Conservation (phyloP, 2,113 vertebrate species). For the Stomatorhinus ivindoensis region DNA sequence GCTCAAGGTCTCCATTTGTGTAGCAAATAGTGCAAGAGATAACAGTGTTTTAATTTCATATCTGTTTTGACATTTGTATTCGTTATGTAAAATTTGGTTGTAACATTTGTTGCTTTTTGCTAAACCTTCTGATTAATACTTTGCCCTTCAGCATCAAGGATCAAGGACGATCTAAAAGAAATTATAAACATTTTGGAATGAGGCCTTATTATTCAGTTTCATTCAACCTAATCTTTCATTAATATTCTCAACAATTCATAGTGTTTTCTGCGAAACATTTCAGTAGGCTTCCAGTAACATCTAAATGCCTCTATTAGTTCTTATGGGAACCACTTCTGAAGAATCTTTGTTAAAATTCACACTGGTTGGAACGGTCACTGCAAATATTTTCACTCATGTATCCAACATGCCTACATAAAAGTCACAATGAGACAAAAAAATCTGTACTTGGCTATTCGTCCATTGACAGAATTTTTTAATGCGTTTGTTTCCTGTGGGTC, state of each 20-base stretch:
- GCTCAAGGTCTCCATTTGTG: not conserved
- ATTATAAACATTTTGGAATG: not conserved
- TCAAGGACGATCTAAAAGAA: not conserved
- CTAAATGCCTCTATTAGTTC: not conserved
- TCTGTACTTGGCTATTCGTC: not conserved
- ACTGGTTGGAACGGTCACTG: not conserved
- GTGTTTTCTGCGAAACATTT: not conserved
- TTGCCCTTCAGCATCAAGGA: not conserved
- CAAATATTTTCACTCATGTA: not conserved
- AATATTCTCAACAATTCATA: not conserved
- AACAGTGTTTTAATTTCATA: not conserved
- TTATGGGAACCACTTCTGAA: not conserved
- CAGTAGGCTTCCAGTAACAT: not conserved
- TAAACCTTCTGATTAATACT: not conserved
- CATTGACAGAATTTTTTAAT: not conserved
- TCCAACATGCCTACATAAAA: not conserved
- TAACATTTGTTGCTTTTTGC: not conserved
- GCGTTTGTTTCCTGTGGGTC: not conserved
- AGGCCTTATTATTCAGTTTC: not conserved
- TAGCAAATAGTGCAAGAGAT: not conserved
- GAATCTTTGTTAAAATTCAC: not conserved
- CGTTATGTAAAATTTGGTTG: not conserved
- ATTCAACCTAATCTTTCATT: not conserved
- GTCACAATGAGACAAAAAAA: not conserved
- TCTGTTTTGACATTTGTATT: not conserved